Base-by-base conservation (phyloP, 2,113 vertebrate genomes). In the Gadus macrocephalus region DNA sequence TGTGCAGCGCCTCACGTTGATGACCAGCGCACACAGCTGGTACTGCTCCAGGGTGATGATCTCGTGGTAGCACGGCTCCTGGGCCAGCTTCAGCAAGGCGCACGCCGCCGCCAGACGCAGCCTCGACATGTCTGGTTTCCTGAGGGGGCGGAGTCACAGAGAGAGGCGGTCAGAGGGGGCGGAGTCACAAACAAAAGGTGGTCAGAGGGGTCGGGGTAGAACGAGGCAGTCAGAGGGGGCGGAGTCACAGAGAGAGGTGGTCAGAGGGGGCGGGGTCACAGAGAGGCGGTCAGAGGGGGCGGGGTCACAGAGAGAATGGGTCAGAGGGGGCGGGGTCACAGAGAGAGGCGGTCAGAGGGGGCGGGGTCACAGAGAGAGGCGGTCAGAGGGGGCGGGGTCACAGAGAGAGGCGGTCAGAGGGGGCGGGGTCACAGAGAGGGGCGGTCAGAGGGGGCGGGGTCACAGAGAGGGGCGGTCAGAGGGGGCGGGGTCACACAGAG, bases 21-120 rank as follows among this genome's bases (percentile, higher is more conserved):
- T 98, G 81, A 97, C 97, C 22, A 99, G 91, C 0, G 96, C 94
- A 68, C 97, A 99, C 22, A 98, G 93, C 86, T 99, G 97, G 83
- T 98, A 98, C 49, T 99, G 97, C 82, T 99, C 97, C 86, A 98
- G 88, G 0, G 96, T 98, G 90, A 99, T 96, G 88, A 99, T 99
- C 92, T 99, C 95, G 11, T 99, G 97, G 79, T 99, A 99, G 86
- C 97, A 99, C 15, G 97, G 97, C 74, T 99, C 97, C 81, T 99
- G 97, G 19, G 97, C 96, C 79, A 98, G 87, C 86, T 98, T 97
- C 85, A 98, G 92, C 84, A 99, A 87, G 61, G 97, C 96, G 70
- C 94, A 96, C 3, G 95, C 96, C 14, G 97, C 97, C 59, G 97
- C 97, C 75, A 98, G 91, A 62, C 97, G 91, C 82, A 99, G 87